Base-by-base conservation (phyloP, 2,797 vertebrate genomes). In the Chromis chromis region DNA sequence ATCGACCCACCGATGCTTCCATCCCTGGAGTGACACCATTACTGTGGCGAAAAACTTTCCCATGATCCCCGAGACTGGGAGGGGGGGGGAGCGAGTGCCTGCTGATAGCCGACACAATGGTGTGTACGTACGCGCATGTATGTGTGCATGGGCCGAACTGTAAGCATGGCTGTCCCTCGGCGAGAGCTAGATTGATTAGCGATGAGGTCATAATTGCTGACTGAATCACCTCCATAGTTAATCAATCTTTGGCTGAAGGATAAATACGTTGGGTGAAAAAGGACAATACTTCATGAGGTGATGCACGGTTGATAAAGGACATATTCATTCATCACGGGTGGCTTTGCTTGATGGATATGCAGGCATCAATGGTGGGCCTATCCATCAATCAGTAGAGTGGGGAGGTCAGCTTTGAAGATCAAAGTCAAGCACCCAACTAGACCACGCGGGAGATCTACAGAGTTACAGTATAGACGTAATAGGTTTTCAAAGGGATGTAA, bases 301-400 rank as follows among this genome's bases (percentile, higher is more conserved):
- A 94, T 94, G 94, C 93, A 93, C 89, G 86, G 84, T 87, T 91
- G 94, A 95, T 94, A 93, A 91, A 93, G 93, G 93, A 94, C 92
- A 90, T 91, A 86, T 92, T 92, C 94, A 94, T 95, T 94, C 91
- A 94, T 95, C 93, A 93, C 42, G 62, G 81, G 86, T 74, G 87
- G 89, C 84, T 90, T 89, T 89, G 69, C 83, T 86, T 94, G 94
- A 94, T 94, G 93, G 93, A 95, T 94, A 92, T 86, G 87, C 90
- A 78, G 90, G 87, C 88, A 78, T 91, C 92, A 85, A 79, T 84
- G 92, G 81, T 78, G 87, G 79, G 84, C 55, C 86, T 12, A 84
- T 91, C 90, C 91, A 93, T 94, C 93, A 90, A 84, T 91, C 89
- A 88, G 82, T 61, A 55, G 70, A 81, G 81, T 72, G 67, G 86